A percentile compares a stretch with the other conserved stretches of the same genome.
These are phyloP conservation scores for Mus musculus DNA, from an alignment of 2,113 vertebrate genomes.

Conservation along the genomic window DNA sequence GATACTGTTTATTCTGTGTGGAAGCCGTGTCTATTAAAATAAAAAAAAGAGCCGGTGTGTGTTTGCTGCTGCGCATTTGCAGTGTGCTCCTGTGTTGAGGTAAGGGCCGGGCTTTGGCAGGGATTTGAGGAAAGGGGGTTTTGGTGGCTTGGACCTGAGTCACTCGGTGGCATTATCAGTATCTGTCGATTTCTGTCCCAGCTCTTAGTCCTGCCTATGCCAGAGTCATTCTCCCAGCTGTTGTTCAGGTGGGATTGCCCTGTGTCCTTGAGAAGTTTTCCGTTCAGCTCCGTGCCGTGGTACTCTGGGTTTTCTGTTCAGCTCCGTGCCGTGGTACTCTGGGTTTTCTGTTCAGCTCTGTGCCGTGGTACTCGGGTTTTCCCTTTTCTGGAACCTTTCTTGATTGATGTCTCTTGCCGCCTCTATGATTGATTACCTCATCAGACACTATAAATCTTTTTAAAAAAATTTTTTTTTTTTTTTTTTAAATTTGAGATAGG, in stretches of 20 bases:
- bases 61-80: background rate
- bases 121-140: slow-evolving; percentile 34
- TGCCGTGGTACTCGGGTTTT: background rate
- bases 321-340: too few relatives aligned
- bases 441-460: background rate
- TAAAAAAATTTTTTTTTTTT: background rate
- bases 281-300: background rate
- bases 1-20: background rate
- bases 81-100: background rate
- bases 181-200: background rate
- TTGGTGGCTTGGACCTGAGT: slow-evolving; percentile 45
- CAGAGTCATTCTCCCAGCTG: slow-evolving; percentile 12
- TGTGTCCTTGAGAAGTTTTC: background rate
- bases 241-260: background rate
- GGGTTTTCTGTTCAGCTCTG: background rate
- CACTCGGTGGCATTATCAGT: background rate
- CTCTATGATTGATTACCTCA: background rate
- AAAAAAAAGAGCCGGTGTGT: background rate
- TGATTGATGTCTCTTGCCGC: background rate
- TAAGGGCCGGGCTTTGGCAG: background rate
- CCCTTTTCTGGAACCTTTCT: background rate
- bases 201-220: background rate
- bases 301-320: background rate
- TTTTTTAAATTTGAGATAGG: background rate
- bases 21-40: background rate